Base-by-base conservation (phyloP, 2,888 invertebrate species). In the Heliothis peltigera region DNA sequence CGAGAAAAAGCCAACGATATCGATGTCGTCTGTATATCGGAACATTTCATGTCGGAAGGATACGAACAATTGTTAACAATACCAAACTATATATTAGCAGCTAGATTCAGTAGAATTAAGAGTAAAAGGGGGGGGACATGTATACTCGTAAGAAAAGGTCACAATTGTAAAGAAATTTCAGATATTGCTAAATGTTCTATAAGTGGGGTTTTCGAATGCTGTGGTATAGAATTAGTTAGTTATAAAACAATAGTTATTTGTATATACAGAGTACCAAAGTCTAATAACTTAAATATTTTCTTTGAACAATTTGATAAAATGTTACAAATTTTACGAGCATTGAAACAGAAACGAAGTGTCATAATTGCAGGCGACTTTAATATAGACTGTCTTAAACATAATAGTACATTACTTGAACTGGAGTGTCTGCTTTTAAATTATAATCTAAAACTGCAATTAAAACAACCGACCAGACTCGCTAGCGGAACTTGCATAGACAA, bases 101-200 rank as follows among this genome's bases (percentile, higher is more conserved):
- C 59, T n/a, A 17, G 32, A 8, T 35, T 39, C 32, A 15, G 19
- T 12, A 47, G 53, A 46, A 53, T 35, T 4, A 25, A 58, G 5
- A 15, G 39, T 19, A 61, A 48, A 12, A 53, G 60, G 25, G 60
- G 60, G 10, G 60, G 60, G 6, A 17, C 60, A 3, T 61, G 60
- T 7, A 61, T 61, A 22, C 42, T 54, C 10, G 12, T 48, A 1
- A 61, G 21, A 48, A 53, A 61, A 1, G 47, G 22, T 0, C 42
- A 48, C 17, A 22, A 54, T 54, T 61, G 15, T 18, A 42, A 43
- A 21, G 54, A 54, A 19, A 22, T 61, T 7, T 2, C 25, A 4
- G 21, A 54, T 19, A 49, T 55, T 17, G 10, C 22, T 15, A 55
- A 28, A 17, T 18, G 19, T 5, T 48, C 61, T 4, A 12, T 61